phyloP scores from a whole-genome alignment of 2,888 invertebrate species.

The Drosophila ochracea region DNA sequence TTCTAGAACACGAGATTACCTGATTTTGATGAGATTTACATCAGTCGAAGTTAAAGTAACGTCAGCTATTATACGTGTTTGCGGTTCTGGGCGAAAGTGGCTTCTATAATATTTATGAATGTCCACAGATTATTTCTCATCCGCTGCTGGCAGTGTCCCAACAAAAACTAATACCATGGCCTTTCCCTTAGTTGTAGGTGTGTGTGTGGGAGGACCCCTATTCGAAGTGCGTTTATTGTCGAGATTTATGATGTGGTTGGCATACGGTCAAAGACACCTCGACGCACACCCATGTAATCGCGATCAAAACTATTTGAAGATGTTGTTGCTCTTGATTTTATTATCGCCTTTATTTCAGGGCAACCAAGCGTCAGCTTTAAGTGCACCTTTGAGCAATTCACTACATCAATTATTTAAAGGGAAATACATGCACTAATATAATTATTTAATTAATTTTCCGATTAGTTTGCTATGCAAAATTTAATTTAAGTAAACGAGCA shows the following conservation, averaged over 20 bases:
- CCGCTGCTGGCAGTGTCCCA: constrained; percentile 22
- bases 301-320: constrained; percentile 34
- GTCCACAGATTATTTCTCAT: neutral
- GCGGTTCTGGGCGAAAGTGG: neutral
- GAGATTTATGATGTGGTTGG: constrained; percentile 55
- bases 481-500: constrained; percentile 73
- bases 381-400: constrained; percentile 42
- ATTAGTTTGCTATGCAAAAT: constrained; percentile 70
- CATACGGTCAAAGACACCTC: constrained; percentile 37
- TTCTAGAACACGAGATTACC: neutral
- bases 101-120: neutral
- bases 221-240: constrained; percentile 41
- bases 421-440: constrained; percentile 22
- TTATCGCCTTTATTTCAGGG: constrained; percentile 12
- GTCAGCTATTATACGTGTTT: neutral
- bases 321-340: constrained; percentile 5
- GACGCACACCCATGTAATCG: constrained; percentile 28
- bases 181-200: constrained; percentile 13
- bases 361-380: constrained; percentile 39
- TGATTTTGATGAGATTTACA: neutral
- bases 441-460: constrained; percentile 45
- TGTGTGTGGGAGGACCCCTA: constrained; percentile 1
- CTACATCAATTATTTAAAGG: constrained; percentile 65
- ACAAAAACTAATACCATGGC: constrained; percentile 7
- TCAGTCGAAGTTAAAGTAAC: neutral